Evolutionary conservation across 2,797 vertebrate species (phyloP), one percentile per base, ranked within the genome.

Genomic region (Aphelocoma californica): DNA sequence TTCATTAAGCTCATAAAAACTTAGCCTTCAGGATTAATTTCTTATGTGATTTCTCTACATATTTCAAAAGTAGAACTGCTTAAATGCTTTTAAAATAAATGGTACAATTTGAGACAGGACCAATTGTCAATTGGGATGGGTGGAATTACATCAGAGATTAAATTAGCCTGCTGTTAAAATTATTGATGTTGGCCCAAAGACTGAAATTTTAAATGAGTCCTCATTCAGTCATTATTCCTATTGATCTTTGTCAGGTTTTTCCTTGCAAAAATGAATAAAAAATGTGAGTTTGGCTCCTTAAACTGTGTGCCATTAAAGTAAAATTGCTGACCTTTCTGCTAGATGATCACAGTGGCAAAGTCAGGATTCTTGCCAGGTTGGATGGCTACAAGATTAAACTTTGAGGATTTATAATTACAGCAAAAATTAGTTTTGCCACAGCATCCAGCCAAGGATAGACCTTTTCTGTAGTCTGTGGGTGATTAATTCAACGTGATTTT

Each of bases 321-420:
- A 86, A 73, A 70, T 72, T 88, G 23, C 65, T 80, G 45, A 71
- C 48, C 58, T 95, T 94, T 90, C 73, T 86, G 60, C 51, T 90
- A 86, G 72, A 45, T 83, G 69, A 85, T 89, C 81, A 83, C 50
- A 95, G 57, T 81, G 72, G 51, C 54, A 83, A 83, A 75, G 26
- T 86, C 40, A 65, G 38, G 29, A 57, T 91, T 83, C 81, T 81
- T 84, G 79, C 74, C 82, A 92, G 31, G 16, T 44, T 74, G 53
- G 16, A 64, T 85, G 53, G 21, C 31, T 86, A 10, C 60, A 74
- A 87, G 57, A 89, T 82, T 87, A 85, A 88, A 87, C 12, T 85
- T 56, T 47, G 50, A 81, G 57, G 64, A 65, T 93, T 90, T 81
- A 71, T 87, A 95, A 87, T 95, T 92, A 47, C 15, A 91, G 31